A percentile compares a stretch with the other conserved stretches of the same genome.
Conservation (phyloP, 2,888 invertebrate genomes). For the Drosophila longiperda region DNA sequence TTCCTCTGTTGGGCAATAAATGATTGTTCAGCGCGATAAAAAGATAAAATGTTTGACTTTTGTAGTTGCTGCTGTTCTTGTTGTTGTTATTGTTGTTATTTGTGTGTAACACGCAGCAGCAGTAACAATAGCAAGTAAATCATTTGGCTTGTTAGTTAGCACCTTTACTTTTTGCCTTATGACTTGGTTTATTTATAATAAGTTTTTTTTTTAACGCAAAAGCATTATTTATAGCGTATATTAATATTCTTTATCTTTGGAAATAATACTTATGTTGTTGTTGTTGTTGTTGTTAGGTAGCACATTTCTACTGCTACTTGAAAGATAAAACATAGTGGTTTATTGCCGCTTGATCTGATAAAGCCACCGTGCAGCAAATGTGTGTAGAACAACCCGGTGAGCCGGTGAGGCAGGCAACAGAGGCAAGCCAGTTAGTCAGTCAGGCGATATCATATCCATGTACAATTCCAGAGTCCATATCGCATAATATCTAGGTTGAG, state of each 20-base stretch:
- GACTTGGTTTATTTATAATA: constrained; percentile 75
- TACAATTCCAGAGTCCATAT: constrained; percentile 72
- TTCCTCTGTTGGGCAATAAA: constrained; percentile 77
- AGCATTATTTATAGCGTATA: constrained; percentile 82
- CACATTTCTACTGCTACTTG: constrained; percentile 83
- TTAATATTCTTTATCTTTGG: constrained; percentile 84
- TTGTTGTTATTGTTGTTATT: constrained; percentile 48
- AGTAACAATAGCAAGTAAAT: constrained; percentile 38
- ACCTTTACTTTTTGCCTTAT: constrained; percentile 61
- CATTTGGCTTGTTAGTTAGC: constrained; percentile 74
- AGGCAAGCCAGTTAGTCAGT: constrained; percentile 29
- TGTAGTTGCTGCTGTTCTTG: constrained; percentile 38
- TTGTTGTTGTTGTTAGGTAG: constrained; percentile 72
- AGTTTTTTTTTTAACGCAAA: constrained; percentile 60
- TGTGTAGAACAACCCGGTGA: constrained; percentile 64
- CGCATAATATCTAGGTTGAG: constrained; percentile 58
- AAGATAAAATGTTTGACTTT: constrained; percentile 79
- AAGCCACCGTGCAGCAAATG: constrained; percentile 76
- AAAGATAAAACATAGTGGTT: constrained; percentile 83
- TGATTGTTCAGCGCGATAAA: constrained; percentile 82
- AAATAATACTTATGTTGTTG: constrained; percentile 61
- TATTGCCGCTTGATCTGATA: constrained; percentile 84
- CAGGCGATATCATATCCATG: constrained; percentile 82
- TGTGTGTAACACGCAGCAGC: constrained; percentile 63
- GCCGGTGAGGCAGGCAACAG: constrained; percentile 6